A percentile compares a stretch with the other conserved stretches of the same genome.
phyloP scores from a whole-genome alignment of 2,888 invertebrate genomes.

The Eristalis intricaria region DNA sequence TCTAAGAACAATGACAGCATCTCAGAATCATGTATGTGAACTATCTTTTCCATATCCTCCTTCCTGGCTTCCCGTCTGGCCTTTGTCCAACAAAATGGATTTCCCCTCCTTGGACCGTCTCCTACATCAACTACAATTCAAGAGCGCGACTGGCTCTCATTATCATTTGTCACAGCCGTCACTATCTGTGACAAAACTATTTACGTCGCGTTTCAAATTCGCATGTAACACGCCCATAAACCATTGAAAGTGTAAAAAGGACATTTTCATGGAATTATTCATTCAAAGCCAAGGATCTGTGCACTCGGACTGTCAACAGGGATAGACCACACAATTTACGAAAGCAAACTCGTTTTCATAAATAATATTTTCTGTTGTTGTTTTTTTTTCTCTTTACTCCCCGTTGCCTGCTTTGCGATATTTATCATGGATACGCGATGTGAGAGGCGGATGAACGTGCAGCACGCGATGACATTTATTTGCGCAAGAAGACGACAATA shows the following conservation, averaged over 20 bases:
- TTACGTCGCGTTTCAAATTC: constrained; percentile 20
- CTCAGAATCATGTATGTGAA: too few species aligned
- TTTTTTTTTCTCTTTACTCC: constrained; percentile 1
- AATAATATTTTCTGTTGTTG: not conserved
- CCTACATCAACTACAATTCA: not conserved
- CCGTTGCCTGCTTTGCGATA: constrained; percentile 23
- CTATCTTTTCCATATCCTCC: too few species aligned
- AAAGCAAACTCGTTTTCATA: constrained; percentile 55
- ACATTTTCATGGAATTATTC: constrained; percentile 62
- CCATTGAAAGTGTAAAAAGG: constrained; percentile 63
- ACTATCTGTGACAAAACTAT: constrained; percentile 1
- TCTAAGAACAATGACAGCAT: too few species aligned
- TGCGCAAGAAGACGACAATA: not conserved
- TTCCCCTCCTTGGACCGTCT: not conserved
- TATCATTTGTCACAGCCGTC: not conserved
- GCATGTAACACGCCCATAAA: constrained; percentile 57
- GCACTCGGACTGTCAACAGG: constrained; percentile 60
- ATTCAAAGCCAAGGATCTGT: constrained; percentile 53
- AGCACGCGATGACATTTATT: constrained; percentile 39
- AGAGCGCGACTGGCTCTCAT: not conserved
- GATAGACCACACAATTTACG: constrained; percentile 57
- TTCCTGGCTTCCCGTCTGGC: not conserved
- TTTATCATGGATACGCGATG: constrained; percentile 44
- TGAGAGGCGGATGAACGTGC: constrained; percentile 22
- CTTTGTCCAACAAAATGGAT: not conserved